Evolutionary conservation across 1,140 invertebrate genomes (phyloP).

Genomic region (Cydia strobilella): DNA sequence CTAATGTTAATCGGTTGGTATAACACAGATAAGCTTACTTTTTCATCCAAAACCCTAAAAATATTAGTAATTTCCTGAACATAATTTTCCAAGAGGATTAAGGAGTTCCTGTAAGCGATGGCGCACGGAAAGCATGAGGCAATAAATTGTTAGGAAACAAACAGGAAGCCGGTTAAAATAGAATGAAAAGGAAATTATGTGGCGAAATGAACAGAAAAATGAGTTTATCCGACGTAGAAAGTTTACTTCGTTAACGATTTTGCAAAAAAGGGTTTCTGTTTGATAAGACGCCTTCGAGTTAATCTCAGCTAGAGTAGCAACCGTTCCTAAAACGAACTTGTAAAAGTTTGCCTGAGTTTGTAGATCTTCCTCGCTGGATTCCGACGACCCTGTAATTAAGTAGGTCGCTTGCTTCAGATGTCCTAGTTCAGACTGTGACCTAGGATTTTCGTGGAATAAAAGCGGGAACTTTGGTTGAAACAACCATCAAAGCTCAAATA

Average conservation of each 20-base stretch:
- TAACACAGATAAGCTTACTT: background rate
- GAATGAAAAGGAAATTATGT: constrained; percentile 19
- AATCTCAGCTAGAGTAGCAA: background rate
- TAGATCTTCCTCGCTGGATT: background rate
- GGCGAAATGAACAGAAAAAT: constrained; percentile 18
- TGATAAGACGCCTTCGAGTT: background rate
- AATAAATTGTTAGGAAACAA: constrained; percentile 17
- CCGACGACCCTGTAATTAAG: background rate
- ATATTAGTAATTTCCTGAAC: constrained; percentile 7
- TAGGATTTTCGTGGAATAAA: background rate
- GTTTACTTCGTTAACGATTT: constrained; percentile 6
- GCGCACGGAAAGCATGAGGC: constrained; percentile 10
- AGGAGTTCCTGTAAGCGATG: constrained; percentile 19
- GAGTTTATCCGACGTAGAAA: background rate
- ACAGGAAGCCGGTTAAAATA: constrained; percentile 11
- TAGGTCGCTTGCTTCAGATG: constrained; percentile 4
- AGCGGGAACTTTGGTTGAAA: background rate
- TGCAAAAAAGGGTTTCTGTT: background rate
- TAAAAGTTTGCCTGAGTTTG: background rate
- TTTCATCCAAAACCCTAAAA: constrained; percentile 2
- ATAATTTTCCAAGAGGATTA: constrained; percentile 19
- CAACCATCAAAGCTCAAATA: background rate
- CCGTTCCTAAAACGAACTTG: background rate
- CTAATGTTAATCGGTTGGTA: background rate
- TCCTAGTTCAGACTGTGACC: background rate